Evolutionary conservation across 1,140 invertebrate species (phyloP).

Genomic region (Macrobrachium nipponense): DNA sequence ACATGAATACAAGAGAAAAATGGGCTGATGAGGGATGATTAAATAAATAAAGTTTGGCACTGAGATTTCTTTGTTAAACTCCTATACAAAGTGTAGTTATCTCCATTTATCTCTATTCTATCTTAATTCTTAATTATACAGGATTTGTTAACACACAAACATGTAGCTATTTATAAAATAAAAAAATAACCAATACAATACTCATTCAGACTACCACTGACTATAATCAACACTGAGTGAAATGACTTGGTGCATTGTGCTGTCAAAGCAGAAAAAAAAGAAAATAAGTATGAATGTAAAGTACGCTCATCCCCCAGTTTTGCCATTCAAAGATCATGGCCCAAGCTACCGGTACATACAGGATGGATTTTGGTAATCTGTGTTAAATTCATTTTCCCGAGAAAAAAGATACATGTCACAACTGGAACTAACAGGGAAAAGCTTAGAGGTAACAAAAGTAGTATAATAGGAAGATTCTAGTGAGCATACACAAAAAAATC

Average conservation of each 20-base stretch:
- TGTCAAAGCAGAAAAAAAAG: constrained; percentile 13
- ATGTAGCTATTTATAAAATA: constrained; percentile 11
- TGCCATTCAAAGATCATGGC: too few relatives aligned
- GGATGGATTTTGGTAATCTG: too few relatives aligned
- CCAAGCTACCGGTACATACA: too few relatives aligned
- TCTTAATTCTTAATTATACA: constrained; percentile 13
- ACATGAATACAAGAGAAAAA: neutral
- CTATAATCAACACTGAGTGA: constrained; percentile 23
- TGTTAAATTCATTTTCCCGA: too few relatives aligned
- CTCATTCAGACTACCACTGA: neutral
- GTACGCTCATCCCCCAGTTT: too few relatives aligned
- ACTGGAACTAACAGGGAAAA: too few relatives aligned
- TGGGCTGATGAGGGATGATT: neutral
- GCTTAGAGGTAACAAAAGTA: too few relatives aligned
- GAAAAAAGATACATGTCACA: too few relatives aligned
- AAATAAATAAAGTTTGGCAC: constrained; percentile 42
- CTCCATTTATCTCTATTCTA: neutral
- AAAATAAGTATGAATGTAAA: neutral
- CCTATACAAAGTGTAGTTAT: neutral
- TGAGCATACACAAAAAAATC: too few relatives aligned
- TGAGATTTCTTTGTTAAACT: constrained; percentile 33
- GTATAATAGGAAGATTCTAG: too few relatives aligned
- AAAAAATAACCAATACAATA: neutral
- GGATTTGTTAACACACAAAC: constrained; percentile 27
- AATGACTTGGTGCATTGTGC: constrained; percentile 25